These are phyloP conservation scores for Molanna angustata DNA, from an alignment of 2,888 invertebrate species.

Conservation along the genomic window DNA sequence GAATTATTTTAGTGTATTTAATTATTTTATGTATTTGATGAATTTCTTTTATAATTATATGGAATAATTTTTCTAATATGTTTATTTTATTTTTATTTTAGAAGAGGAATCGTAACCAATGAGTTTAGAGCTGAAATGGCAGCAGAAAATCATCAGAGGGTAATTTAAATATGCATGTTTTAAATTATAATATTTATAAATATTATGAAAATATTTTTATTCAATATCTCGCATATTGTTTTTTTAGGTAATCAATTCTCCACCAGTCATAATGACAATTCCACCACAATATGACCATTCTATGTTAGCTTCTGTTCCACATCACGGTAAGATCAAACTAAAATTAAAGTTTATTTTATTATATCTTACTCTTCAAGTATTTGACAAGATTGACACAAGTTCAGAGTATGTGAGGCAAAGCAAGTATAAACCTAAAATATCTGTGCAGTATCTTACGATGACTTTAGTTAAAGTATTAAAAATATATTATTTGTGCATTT, in stretches of 20 bases:
- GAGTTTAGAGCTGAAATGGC: conserved; percentile 62
- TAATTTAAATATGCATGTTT: conserved; percentile 4
- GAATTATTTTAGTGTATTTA: no score
- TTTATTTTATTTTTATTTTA: conserved; percentile 39
- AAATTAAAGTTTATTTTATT: no score
- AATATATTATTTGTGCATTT: no score
- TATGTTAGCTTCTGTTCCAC: conserved; percentile 2
- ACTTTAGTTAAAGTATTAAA: no score
- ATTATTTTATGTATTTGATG: no score
- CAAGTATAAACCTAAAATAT: no score
- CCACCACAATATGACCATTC: conserved; percentile 11
- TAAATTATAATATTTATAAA: neutral
- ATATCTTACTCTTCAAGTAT: no score
- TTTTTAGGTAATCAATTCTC: conserved; percentile 1
- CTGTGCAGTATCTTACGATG: no score
- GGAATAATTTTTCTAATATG: no score
- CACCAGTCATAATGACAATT: conserved; percentile 3
- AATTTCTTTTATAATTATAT: no score
- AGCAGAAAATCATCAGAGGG: conserved; percentile 17
- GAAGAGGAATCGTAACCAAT: conserved; percentile 68
- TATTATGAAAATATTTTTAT: neutral
- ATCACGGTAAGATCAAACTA: conserved; percentile 13
- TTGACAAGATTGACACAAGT: no score
- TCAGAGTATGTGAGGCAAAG: no score
- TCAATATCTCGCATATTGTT: neutral